Evolutionary conservation across 2,888 invertebrate species (phyloP).

Genomic region (Belgica antarctica): DNA sequence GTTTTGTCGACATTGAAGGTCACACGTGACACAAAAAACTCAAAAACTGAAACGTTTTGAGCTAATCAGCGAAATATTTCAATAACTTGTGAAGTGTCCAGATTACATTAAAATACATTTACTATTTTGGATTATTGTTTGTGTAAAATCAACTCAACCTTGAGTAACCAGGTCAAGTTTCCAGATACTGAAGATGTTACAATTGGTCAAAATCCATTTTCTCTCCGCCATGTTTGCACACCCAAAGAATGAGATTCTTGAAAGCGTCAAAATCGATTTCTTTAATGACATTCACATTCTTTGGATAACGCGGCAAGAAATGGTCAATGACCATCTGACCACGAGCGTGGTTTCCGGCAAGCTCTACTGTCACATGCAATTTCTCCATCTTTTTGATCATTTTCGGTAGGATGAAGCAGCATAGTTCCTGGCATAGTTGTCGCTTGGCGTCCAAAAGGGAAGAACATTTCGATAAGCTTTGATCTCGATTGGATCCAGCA

Average conservation of each 20-base stretch:
- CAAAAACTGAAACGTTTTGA: too few species aligned
- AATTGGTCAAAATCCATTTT: too few species aligned
- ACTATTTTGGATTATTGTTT: too few species aligned
- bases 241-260: slow-evolving; percentile 55
- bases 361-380: slow-evolving; percentile 61
- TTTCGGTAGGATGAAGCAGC: slow-evolving; percentile 55
- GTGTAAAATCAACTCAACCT: too few species aligned
- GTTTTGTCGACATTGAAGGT: too few species aligned
- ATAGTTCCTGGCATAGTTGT: slow-evolving; percentile 59
- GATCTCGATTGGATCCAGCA: slow-evolving; percentile 58
- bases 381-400: slow-evolving; percentile 50
- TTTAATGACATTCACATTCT: slow-evolving; percentile 57
- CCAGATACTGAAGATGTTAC: too few species aligned
- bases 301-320: slow-evolving; percentile 49
- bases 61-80: too few species aligned
- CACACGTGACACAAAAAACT: too few species aligned
- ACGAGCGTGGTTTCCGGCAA: slow-evolving; percentile 60
- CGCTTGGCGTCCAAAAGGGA: slow-evolving; percentile 55
- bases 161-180: too few species aligned
- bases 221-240: slow-evolving; percentile 53
- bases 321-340: slow-evolving; percentile 66
- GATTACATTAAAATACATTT: too few species aligned
- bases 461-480: slow-evolving; percentile 48
- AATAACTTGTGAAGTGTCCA: too few species aligned
- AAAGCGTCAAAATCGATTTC: slow-evolving; percentile 56